These are phyloP conservation scores for Leptinotarsa peninsularis DNA, from an alignment of 2,888 invertebrate species.

Conservation along the genomic window DNA sequence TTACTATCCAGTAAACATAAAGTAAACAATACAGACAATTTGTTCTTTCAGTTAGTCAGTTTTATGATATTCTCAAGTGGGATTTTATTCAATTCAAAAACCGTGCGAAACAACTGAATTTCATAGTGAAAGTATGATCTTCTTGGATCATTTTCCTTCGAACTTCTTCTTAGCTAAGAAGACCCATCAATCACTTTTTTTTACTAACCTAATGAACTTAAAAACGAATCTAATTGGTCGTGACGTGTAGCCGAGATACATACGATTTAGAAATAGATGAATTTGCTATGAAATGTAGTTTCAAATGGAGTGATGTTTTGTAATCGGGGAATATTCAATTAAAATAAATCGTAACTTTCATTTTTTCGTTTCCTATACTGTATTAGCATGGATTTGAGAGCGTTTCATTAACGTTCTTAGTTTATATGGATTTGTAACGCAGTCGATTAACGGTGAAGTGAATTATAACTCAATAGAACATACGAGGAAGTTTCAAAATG, in stretches of 20 bases:
- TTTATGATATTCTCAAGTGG: too few relatives aligned
- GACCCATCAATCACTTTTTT: background rate
- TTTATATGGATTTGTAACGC: background rate
- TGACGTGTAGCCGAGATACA: background rate
- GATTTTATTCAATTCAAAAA: too few relatives aligned
- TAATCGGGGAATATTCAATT: slow-evolving; percentile 26
- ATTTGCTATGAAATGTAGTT: background rate
- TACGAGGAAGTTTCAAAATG: slow-evolving; percentile 11
- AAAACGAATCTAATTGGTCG: background rate
- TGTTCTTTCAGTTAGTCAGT: too few relatives aligned
- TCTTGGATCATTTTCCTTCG: too few relatives aligned
- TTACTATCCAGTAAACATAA: too few relatives aligned
- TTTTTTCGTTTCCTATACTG: slow-evolving; percentile 41
- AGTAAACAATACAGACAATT: too few relatives aligned
- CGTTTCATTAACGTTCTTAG: slow-evolving; percentile 2
- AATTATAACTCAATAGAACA: background rate
- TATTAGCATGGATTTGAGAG: slow-evolving; percentile 19
- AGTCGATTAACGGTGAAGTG: background rate
- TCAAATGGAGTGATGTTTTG: slow-evolving; percentile 18
- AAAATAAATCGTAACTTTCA: slow-evolving; percentile 31
- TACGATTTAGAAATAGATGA: slow-evolving; percentile 10
- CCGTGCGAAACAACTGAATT: too few relatives aligned
- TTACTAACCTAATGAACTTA: background rate
- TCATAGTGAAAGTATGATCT: too few relatives aligned
- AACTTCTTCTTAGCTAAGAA: background rate